These are phyloP conservation scores for Zapus hudsonius DNA, from an alignment of 2,113 vertebrate genomes.

Conservation along the genomic window DNA sequence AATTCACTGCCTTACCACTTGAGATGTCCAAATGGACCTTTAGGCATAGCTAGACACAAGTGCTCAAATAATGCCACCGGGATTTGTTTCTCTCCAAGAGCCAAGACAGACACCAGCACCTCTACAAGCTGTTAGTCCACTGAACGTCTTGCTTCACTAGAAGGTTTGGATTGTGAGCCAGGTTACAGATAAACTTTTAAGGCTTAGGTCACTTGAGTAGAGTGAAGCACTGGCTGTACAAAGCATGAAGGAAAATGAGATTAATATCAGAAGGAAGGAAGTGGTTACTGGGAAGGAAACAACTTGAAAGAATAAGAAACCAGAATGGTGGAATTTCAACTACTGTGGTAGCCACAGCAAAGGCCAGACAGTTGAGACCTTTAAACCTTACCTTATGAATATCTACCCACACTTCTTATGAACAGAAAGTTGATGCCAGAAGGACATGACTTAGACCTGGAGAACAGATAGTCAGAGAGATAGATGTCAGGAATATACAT, in stretches of 20 bases:
- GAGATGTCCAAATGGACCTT: neutral
- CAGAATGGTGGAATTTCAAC: neutral
- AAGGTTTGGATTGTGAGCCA: neutral
- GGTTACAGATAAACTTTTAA: neutral
- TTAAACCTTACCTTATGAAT: neutral
- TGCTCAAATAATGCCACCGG: neutral
- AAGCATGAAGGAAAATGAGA: neutral
- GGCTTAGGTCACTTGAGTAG: neutral
- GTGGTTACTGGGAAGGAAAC: neutral
- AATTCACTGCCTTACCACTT: neutral
- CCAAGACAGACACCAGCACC: neutral
- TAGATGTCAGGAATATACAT: neutral
- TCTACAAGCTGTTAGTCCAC: neutral
- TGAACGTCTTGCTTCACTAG: neutral
- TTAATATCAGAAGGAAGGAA: neutral
- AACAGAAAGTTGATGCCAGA: neutral
- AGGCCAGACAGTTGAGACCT: neutral
- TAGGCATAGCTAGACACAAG: neutral
- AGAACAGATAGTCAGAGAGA: neutral
- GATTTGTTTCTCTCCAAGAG: neutral
- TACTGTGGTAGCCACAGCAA: neutral
- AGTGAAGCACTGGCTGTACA: neutral
- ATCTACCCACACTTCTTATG: neutral
- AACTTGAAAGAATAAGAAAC: neutral
- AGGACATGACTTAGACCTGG: neutral